Evolutionary conservation across 2,888 invertebrate genomes (phyloP).

Genomic region (Neoscelio sp.): DNA sequence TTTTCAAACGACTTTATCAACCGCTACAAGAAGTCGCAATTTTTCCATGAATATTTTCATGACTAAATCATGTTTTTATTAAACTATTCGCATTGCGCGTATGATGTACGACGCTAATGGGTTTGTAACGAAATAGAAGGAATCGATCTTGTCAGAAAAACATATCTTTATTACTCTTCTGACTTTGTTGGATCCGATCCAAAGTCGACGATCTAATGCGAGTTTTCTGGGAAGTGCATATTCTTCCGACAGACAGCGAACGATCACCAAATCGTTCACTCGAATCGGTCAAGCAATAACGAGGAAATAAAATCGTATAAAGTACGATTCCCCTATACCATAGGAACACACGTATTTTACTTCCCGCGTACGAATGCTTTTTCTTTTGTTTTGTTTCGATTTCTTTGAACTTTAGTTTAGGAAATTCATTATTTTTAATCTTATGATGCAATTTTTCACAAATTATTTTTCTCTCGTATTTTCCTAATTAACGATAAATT

Average conservation of each 20-base stretch:
- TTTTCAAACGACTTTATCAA: constrained; percentile 12
- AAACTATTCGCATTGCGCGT: constrained; percentile 19
- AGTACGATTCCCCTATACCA: constrained; percentile 41
- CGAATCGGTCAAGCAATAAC: constrained; percentile 60
- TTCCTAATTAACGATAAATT: no score
- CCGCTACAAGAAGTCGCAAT: constrained; percentile 27
- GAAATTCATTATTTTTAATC: no score
- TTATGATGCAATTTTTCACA: no score
- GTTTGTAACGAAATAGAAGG: constrained; percentile 51
- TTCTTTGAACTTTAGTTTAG: no score
- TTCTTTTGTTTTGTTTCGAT: no score
- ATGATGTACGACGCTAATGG: constrained; percentile 58
- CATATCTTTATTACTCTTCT: constrained; percentile 56
- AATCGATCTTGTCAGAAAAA: constrained; percentile 53
- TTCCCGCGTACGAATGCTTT: constrained; percentile 10
- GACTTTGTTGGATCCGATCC: constrained; percentile 41
- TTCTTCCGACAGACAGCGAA: constrained; percentile 51
- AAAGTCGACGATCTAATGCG: constrained; percentile 56
- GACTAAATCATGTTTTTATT: constrained; percentile 35
- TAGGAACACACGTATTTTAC: constrained; percentile 38
- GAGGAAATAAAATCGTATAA: constrained; percentile 50
- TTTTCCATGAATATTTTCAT: constrained; percentile 25
- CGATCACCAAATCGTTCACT: constrained; percentile 54
- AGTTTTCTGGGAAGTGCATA: constrained; percentile 56
- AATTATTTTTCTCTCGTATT: no score